Evolutionary conservation across 2,797 vertebrate genomes (phyloP), one percentile per base, ranked within the genome.

Genomic region (Manis javanica): DNA sequence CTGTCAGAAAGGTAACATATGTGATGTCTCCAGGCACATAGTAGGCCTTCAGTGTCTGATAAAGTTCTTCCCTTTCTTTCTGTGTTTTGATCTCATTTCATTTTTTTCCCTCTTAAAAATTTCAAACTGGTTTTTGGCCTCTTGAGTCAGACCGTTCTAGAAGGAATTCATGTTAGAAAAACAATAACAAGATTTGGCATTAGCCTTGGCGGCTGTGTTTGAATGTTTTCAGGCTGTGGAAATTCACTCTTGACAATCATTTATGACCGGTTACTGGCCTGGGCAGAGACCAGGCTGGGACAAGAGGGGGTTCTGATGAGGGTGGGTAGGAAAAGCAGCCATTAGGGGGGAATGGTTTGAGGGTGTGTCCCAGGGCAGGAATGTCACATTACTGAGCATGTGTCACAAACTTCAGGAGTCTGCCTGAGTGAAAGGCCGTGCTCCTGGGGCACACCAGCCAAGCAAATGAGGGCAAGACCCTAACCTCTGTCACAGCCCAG

Each of bases 111-210:
- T 34, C 23, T 24, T 46, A 23, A 72, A 77, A 26, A 93, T 69
- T 61, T 10, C 21, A 31, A 91, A 59, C 23, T 39, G 46, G 39
- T 72, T 94, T 87, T 92, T 84, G 85, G 64, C 81, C 46, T 90
- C 49, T 18, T 19, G n/a, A 94, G 39, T 49, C 71, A 90, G 88
- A 75, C 53, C 75, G 1, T 96, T 90, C 87, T 55, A 79, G 87
- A 93, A 90, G 71, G 46, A 88, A 91, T 57, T 74, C 88, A 21
- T 12, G 5, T 89, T 61, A 31, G n/a, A 91, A 4, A 31, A 15
- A 0, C 69, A 31, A 0, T 93, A 59, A 84, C 10, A 0, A 85
- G 71, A 37, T 57, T 53, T 97, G 95, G 55, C 85, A 21, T 63
- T 10, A 59, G 59, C 87, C 74, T 59, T 91, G 79, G 83, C 0